Conservation (phyloP, 2,888 invertebrate species). For the Molanna angustata region DNA sequence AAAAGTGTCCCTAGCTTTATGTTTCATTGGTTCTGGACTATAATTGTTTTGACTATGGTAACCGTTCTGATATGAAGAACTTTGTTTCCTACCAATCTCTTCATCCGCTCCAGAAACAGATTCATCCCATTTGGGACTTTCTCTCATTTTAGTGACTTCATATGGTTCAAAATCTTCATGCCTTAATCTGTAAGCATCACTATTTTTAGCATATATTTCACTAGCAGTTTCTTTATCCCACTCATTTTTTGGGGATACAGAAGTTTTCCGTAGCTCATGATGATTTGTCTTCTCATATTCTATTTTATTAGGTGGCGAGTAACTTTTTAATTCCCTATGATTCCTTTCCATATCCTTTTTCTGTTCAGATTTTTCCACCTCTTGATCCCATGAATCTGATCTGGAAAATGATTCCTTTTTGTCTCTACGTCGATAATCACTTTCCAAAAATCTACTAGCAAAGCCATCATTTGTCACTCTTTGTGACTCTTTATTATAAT, state of each 20-base stretch:
- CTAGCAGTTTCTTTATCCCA: slow-evolving; percentile 31
- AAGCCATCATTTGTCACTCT: slow-evolving; percentile 29
- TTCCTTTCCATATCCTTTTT: slow-evolving; percentile 45
- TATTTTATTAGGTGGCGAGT: slow-evolving; percentile 40
- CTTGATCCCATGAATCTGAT: slow-evolving; percentile 38
- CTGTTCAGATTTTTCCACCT: slow-evolving; percentile 42
- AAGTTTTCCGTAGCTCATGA: slow-evolving; percentile 35
- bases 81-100: slow-evolving; percentile 29
- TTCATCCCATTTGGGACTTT: slow-evolving; percentile 40
- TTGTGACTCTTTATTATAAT: slow-evolving; percentile 18
- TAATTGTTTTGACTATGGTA: slow-evolving; percentile 23
- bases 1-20: slow-evolving; percentile 29
- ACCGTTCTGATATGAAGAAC: slow-evolving; percentile 26
- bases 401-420: slow-evolving; percentile 33
- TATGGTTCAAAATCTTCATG: slow-evolving; percentile 31
- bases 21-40: slow-evolving; percentile 12
- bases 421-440: slow-evolving; percentile 27
- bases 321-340: slow-evolving; percentile 45
- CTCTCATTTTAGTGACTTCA: slow-evolving; percentile 21
- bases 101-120: slow-evolving; percentile 54
- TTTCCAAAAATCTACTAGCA: slow-evolving; percentile 32
- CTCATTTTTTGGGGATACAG: slow-evolving; percentile 32
- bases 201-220: slow-evolving; percentile 30
- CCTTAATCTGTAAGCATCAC: slow-evolving; percentile 22
- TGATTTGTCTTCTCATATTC: slow-evolving; percentile 21